phyloP scores from a whole-genome alignment of 2,797 vertebrate genomes.

The Poecilia picta region DNA sequence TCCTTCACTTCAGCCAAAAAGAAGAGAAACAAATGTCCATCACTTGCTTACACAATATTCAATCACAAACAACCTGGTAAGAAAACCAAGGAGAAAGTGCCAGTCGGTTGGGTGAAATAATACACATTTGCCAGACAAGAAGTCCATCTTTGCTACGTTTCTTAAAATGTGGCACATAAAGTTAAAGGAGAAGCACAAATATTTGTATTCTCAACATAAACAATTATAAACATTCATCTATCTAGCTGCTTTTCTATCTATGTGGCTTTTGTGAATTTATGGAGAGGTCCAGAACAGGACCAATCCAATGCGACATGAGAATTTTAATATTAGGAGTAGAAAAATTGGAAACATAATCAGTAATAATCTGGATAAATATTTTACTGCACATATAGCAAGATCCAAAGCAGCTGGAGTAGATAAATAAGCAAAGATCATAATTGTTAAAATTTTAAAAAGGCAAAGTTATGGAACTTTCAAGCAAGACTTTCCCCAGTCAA shows the following conservation, averaged over 20 bases:
- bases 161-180: not conserved
- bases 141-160: not conserved
- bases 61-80: slow-evolving; percentile 34
- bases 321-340: not conserved
- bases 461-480: not conserved
- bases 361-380: not conserved
- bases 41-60: slow-evolving; percentile 48
- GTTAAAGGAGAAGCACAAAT: not conserved
- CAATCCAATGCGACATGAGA: not conserved
- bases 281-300: not conserved
- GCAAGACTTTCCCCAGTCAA: not conserved
- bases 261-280: not conserved
- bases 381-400: not conserved
- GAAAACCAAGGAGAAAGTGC: slow-evolving; percentile 25
- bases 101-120: slow-evolving; percentile 11
- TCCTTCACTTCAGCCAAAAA: slow-evolving; percentile 57
- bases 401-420: not conserved
- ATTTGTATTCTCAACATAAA: not conserved
- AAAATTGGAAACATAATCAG: not conserved
- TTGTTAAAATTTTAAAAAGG: not conserved
- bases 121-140: slow-evolving; percentile 8
- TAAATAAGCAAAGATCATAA: not conserved
- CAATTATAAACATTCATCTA: not conserved
- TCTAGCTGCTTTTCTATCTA: not conserved
- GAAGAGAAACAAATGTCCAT: slow-evolving; percentile 66